phyloP scores from a whole-genome alignment of 92 coral and sea anemone species.

The Virgularia gustaviana region DNA sequence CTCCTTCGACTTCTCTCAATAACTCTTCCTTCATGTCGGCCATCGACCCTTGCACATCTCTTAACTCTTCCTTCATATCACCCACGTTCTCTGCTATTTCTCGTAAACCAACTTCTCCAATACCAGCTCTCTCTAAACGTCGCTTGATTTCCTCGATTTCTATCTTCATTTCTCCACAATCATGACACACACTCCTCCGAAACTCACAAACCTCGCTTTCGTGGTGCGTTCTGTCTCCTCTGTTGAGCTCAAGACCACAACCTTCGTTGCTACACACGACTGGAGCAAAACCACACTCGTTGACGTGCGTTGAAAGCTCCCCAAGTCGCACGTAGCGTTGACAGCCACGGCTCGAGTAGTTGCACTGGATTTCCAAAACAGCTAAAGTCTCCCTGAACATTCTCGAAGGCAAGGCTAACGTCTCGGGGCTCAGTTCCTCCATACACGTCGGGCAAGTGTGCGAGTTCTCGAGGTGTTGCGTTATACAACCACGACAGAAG shows the following conservation, averaged over 20 bases:
- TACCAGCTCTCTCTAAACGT: no score
- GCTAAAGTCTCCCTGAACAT: neutral
- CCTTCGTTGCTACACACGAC: neutral
- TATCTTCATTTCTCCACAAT: neutral
- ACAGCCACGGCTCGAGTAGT: conserved; percentile 6
- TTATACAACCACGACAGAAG: neutral
- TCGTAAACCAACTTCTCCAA: no score
- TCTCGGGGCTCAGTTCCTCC: neutral
- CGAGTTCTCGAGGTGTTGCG: neutral
- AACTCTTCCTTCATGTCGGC: neutral
- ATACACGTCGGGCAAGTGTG: neutral
- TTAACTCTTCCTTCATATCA: no score
- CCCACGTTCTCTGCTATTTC: no score
- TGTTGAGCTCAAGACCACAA: neutral
- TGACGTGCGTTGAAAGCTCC: neutral
- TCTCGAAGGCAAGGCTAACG: neutral
- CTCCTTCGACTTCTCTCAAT: no score
- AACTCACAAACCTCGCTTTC: conserved; percentile 11
- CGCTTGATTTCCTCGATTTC: neutral
- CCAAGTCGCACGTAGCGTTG: neutral
- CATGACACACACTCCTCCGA: neutral
- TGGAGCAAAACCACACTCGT: neutral
- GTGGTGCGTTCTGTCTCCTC: conserved; percentile 1
- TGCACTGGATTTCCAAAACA: neutral
- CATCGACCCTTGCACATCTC: no score